A percentile compares a stretch with the other conserved stretches of the same genome.
Evolutionary conservation across 2,797 vertebrate genomes (phyloP).

Genomic region (Gymnopithys bicolor): DNA sequence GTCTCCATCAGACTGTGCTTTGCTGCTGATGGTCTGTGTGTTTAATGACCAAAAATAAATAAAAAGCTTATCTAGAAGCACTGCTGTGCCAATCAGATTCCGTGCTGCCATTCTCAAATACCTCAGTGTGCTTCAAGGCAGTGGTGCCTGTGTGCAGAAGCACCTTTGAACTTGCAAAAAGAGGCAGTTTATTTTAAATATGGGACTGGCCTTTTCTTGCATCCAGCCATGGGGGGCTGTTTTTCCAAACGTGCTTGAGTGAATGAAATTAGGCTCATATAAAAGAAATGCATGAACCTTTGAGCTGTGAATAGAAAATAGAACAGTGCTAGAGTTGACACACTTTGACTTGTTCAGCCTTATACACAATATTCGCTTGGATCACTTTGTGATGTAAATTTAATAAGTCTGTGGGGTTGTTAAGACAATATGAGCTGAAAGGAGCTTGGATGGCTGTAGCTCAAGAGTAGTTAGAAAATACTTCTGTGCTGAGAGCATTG

Average conservation of each 20-base stretch:
- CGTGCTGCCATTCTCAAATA: not conserved
- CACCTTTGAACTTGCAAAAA: not conserved
- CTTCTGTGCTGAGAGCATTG: not conserved
- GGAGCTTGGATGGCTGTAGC: not conserved
- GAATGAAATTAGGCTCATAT: not conserved
- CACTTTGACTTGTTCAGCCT: not conserved
- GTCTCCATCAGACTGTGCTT: not conserved
- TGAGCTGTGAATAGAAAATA: not conserved
- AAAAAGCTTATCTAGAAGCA: not conserved
- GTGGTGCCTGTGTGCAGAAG: not conserved
- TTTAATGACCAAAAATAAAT: not conserved
- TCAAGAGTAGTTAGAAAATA: not conserved
- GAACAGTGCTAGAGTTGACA: not conserved
- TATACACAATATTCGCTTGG: not conserved
- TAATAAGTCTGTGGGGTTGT: not conserved
- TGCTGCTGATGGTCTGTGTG: not conserved
- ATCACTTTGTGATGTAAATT: not conserved
- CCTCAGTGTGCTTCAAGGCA: not conserved
- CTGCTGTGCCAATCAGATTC: not conserved
- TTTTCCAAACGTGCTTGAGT: not conserved
- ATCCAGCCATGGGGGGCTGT: accelerated
- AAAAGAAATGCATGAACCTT: not conserved
- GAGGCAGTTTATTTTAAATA: not conserved
- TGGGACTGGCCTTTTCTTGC: not conserved
- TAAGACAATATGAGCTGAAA: not conserved